phyloP scores from a whole-genome alignment of 2,888 invertebrate genomes.

The Furcula furcula region DNA sequence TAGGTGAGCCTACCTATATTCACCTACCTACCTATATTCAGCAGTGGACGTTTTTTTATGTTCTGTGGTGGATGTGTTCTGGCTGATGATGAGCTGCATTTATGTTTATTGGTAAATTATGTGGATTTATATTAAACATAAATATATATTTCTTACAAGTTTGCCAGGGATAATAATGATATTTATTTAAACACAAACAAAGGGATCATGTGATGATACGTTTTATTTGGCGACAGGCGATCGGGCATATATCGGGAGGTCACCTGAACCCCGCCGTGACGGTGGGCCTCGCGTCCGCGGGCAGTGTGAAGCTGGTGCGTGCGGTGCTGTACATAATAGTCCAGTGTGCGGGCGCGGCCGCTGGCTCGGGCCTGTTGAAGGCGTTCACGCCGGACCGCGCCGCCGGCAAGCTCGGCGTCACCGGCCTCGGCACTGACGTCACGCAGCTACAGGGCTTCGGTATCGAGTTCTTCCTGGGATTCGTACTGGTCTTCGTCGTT shows the following conservation, averaged over 20 bases:
- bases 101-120: too few relatives aligned
- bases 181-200: too few relatives aligned
- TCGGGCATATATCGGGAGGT: conserved; percentile 94
- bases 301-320: conserved; percentile 88
- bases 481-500: conserved; percentile 94
- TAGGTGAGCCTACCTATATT: too few relatives aligned
- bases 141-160: too few relatives aligned
- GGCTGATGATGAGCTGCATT: too few relatives aligned
- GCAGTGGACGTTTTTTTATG: too few relatives aligned
- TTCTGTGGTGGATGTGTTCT: too few relatives aligned
- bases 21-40: too few relatives aligned
- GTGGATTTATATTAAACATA: too few relatives aligned
- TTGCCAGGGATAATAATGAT: too few relatives aligned
- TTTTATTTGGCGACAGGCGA: conserved; percentile 75
- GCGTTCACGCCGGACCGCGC: conserved; percentile 85
- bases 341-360: conserved; percentile 91
- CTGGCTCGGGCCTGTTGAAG: conserved; percentile 88
- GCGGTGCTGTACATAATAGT: conserved; percentile 90
- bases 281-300: conserved; percentile 88
- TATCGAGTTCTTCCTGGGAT: conserved; percentile 94
- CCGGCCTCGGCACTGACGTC: conserved; percentile 82
- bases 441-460: conserved; percentile 91
- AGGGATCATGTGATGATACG: too few relatives aligned
- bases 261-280: conserved; percentile 98
- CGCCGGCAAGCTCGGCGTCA: conserved; percentile 86